Evolutionary conservation across 1,140 invertebrate species (phyloP), one percentile per base, ranked within the genome.

Genomic region (Drosophila kikkawai): DNA sequence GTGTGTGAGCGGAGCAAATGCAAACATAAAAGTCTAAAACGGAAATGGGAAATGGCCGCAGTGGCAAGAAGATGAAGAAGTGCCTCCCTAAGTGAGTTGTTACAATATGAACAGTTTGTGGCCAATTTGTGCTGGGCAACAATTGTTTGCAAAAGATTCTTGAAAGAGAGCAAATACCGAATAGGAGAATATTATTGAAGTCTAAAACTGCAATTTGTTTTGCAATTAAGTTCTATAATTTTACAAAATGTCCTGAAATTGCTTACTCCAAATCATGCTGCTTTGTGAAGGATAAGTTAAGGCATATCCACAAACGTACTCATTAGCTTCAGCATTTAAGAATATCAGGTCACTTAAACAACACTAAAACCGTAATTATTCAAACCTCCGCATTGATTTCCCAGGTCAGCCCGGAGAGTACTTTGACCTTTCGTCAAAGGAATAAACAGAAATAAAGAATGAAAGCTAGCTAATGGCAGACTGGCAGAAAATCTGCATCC

Each of bases 81-180:
- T 39, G 44, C 22, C 58, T 17, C 29, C 29, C 74, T 66, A 78
- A 65, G 64, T 78, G 48, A 82, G 47, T 79, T 79, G 68, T 66
- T 82, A 82, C 65, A 87, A 82, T 75, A 86, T 86, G 73, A 82
- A 53, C 82, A 83, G 74, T 85, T 83, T 82, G 80, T 86, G 50
- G 58, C 61, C 66, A 60, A 68, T 75, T 36, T 57, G 51, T 45
- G 64, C 47, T 5, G n/a, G 19, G 34, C 15, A 76, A 45, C 55
- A 59, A 76, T 67, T 59, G 67, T 50, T 71, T 48, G 44, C 37
- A 5, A 44, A 60, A 29, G 47, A 37, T 73, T 73, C 73, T 17
- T 32, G 6, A 42, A 68, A 73, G 34, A 26, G 29, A 17, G 68
- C 3, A 13, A 57, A 39, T 19, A 48, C 13, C 12, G 7, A 47